These are phyloP conservation scores for Colius striatus DNA, from an alignment of 2,113 vertebrate species.

Conservation along the genomic window DNA sequence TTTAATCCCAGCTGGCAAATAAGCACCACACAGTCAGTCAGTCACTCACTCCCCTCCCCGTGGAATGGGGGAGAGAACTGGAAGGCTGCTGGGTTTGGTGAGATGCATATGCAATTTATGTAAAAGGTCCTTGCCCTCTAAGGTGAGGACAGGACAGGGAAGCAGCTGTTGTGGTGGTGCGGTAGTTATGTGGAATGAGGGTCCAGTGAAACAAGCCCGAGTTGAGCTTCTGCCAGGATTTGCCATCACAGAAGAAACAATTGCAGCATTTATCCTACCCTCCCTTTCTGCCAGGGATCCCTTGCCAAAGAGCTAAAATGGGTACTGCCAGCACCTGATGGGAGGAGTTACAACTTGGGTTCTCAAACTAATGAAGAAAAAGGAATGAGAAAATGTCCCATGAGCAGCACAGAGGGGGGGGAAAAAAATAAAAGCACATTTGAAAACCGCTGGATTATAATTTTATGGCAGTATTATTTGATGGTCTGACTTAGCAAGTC, in stretches of 20 bases:
- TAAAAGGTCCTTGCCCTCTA: neutral
- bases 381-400: neutral
- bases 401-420: neutral
- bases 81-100: neutral
- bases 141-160: neutral
- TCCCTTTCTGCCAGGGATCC: neutral
- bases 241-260: neutral
- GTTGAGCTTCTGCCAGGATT: neutral
- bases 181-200: neutral
- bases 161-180: neutral
- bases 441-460: constrained; percentile 63
- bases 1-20: too few relatives aligned
- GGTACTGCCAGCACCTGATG: neutral
- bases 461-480: constrained; percentile 58
- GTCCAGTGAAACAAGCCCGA: neutral
- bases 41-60: too few relatives aligned
- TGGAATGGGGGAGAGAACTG: too few relatives aligned
- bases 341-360: neutral
- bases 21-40: too few relatives aligned
- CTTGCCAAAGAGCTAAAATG: neutral
- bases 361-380: constrained; percentile 13
- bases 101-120: neutral
- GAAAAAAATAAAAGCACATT: neutral
- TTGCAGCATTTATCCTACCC: neutral
- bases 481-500: constrained; percentile 66